Percentiles rank a stretch among this genome's conserved stretches.
These are phyloP conservation scores for Heliothis subflexa DNA, from an alignment of 1,140 invertebrate genomes.

Conservation along the genomic window DNA sequence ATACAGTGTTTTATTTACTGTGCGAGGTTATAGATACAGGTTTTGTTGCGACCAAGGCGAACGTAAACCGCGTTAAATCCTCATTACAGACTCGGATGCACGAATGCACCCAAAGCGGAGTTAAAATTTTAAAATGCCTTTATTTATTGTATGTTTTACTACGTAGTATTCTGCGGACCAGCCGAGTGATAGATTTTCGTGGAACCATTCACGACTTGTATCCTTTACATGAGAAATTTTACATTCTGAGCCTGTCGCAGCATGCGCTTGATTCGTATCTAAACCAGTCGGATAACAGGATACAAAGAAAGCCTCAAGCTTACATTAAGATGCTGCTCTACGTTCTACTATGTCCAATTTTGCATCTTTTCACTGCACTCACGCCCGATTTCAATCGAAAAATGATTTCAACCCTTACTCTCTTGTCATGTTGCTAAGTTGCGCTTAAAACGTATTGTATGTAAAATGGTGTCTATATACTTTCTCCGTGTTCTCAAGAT, in stretches of 20 bases:
- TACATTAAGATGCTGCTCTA: too few relatives aligned
- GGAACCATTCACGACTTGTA: background rate
- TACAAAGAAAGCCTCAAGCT: background rate
- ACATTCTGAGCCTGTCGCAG: background rate
- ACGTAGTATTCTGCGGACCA: too few relatives aligned
- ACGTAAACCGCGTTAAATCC: conserved; percentile 15
- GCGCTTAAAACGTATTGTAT: too few relatives aligned
- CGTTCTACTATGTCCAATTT: background rate
- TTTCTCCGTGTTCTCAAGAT: too few relatives aligned
- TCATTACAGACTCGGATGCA: background rate
- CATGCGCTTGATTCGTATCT: background rate
- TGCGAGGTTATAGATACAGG: background rate
- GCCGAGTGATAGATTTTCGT: too few relatives aligned
- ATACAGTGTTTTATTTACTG: background rate
- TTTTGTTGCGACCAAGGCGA: background rate
- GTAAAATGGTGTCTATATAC: too few relatives aligned
- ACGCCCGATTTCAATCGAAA: too few relatives aligned
- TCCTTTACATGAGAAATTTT: background rate
- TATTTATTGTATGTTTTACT: too few relatives aligned
- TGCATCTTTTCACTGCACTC: background rate
- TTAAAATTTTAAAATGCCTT: too few relatives aligned
- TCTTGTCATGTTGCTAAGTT: too few relatives aligned
- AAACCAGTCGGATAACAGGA: background rate
- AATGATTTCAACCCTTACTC: too few relatives aligned
- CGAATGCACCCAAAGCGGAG: background rate